Evolutionary conservation across 2,888 invertebrate species (phyloP).

Genomic region (Erebia epiphron): DNA sequence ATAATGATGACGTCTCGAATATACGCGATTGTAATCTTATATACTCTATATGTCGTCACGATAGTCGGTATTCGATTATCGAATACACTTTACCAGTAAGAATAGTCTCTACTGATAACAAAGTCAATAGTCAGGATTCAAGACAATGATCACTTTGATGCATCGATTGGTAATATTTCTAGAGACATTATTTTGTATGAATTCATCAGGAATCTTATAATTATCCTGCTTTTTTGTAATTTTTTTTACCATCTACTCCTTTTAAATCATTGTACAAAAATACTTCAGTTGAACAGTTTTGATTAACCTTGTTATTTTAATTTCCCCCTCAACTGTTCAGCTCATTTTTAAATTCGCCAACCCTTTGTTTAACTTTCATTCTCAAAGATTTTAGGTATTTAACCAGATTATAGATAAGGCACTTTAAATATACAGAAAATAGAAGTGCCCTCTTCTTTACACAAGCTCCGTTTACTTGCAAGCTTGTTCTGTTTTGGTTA

Average conservation of each 20-base stretch:
- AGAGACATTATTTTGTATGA: not conserved
- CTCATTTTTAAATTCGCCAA: too few relatives aligned
- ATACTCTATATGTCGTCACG: constrained; percentile 61
- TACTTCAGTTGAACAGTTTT: too few relatives aligned
- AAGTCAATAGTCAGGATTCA: not conserved
- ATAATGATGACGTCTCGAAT: constrained; percentile 28
- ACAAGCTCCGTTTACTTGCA: too few relatives aligned
- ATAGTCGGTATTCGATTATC: constrained; percentile 42
- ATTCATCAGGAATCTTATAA: not conserved
- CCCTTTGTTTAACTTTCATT: too few relatives aligned
- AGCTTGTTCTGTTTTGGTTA: not conserved
- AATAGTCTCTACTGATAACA: not conserved
- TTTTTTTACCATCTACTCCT: too few relatives aligned
- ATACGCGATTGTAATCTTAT: constrained; percentile 58
- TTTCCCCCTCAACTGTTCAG: too few relatives aligned
- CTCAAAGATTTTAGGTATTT: too few relatives aligned
- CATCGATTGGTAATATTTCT: not conserved
- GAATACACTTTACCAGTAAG: constrained; percentile 8
- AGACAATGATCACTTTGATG: not conserved
- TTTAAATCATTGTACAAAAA: too few relatives aligned
- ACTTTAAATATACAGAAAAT: too few relatives aligned
- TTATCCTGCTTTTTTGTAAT: not conserved
- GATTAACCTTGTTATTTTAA: too few relatives aligned
- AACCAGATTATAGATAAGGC: too few relatives aligned
- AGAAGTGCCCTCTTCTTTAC: too few relatives aligned